These are phyloP conservation scores for Papilio dardanus DNA, from an alignment of 1,140 invertebrate genomes.

Conservation along the genomic window DNA sequence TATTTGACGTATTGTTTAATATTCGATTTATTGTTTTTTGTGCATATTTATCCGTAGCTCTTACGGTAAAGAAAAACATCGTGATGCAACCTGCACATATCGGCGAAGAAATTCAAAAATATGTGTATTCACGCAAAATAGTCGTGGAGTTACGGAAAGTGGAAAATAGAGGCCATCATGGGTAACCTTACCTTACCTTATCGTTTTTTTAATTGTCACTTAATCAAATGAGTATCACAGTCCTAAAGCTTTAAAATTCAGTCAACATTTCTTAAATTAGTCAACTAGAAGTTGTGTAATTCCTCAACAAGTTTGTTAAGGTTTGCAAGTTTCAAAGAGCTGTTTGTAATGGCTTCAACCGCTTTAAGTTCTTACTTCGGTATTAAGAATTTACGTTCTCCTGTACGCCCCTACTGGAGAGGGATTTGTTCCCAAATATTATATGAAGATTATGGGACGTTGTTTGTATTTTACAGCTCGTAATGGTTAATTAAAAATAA, in stretches of 20 bases:
- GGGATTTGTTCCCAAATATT: constrained; percentile 22
- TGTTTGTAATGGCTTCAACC: constrained; percentile 45
- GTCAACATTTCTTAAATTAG: constrained; percentile 20
- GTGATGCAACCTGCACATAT: no score
- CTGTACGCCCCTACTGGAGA: not conserved
- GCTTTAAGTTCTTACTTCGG: constrained; percentile 39
- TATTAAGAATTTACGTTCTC: constrained; percentile 28
- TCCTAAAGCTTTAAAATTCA: not conserved
- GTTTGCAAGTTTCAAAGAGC: constrained; percentile 38
- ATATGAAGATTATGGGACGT: not conserved
- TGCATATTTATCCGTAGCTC: no score
- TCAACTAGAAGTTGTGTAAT: constrained; percentile 21
- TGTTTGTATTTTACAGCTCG: not conserved
- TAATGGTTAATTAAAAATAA: no score
- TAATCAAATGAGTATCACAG: not conserved
- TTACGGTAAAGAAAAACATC: no score
- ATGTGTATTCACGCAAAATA: no score
- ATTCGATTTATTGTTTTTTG: no score
- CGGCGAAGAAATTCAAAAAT: no score
- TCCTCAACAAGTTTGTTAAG: constrained; percentile 38
- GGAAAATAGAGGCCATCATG: no score
- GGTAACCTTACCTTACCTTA: no score
- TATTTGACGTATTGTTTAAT: no score
- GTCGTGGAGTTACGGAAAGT: no score
- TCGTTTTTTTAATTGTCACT: not conserved